phyloP scores from a whole-genome alignment of 2,888 invertebrate genomes.

The Acanthoscelides obtectus region DNA sequence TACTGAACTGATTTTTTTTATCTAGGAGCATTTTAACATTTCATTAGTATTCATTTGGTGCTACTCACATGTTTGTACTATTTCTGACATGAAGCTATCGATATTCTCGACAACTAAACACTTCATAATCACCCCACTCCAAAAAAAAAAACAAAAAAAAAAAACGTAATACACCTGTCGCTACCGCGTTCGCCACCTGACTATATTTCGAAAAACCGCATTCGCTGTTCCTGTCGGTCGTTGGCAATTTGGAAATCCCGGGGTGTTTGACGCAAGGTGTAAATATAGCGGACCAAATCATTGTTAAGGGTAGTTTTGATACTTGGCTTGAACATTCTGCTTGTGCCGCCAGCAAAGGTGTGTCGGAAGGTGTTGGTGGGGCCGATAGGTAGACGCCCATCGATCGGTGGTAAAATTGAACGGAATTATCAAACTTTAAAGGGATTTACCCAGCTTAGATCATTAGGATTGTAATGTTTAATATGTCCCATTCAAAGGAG shows the following conservation, averaged over 20 bases:
- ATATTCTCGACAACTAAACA: neutral
- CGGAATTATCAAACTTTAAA: neutral
- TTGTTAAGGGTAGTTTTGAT: neutral
- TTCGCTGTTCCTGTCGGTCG: neutral
- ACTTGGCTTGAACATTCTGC: neutral
- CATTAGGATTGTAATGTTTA: neutral
- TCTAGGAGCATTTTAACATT: too few relatives aligned
- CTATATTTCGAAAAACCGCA: neutral
- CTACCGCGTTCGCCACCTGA: neutral
- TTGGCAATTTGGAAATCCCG: neutral
- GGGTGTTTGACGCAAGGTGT: neutral
- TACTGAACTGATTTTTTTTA: too few relatives aligned
- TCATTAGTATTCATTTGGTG: too few relatives aligned
- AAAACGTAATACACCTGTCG: neutral
- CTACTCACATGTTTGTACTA: neutral
- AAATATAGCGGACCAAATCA: neutral
- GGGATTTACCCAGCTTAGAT: neutral
- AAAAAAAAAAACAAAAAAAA: neutral
- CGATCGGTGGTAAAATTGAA: neutral
- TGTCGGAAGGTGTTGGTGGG: neutral
- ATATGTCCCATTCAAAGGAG: neutral
- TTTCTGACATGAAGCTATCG: neutral
- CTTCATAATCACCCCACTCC: neutral
- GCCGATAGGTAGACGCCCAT: neutral
- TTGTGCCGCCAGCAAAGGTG: neutral